phyloP scores from a whole-genome alignment of 2,797 vertebrate species.

The Cynodonichthys magdalenae region DNA sequence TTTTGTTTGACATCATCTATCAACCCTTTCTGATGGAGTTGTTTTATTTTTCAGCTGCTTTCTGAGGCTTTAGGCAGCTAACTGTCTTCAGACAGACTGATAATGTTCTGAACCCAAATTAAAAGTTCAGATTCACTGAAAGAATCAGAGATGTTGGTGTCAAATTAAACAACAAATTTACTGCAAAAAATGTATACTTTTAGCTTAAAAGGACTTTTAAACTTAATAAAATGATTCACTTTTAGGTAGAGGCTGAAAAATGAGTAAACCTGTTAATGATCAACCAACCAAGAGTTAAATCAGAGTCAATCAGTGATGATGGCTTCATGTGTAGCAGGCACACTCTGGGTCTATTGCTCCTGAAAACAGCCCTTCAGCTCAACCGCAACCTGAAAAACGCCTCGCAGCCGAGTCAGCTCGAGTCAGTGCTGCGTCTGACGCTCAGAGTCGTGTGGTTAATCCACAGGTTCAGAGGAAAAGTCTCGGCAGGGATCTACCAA shows the following conservation, averaged over 20 bases:
- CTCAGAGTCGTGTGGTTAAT: slow-evolving; percentile 11
- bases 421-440: slow-evolving; percentile 17
- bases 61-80: too few relatives aligned
- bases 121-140: slow-evolving; percentile 43
- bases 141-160: slow-evolving; percentile 1
- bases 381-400: slow-evolving; percentile 75
- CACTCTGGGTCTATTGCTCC: slow-evolving; percentile 87
- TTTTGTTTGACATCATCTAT: too few relatives aligned
- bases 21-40: too few relatives aligned
- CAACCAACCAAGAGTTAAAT: slow-evolving; percentile 22
- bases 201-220: not conserved
- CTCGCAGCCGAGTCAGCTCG: slow-evolving; percentile 44
- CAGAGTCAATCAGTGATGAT: slow-evolving; percentile 32
- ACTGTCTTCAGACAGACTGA: too few relatives aligned
- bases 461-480: slow-evolving; percentile 7
- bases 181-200: not conserved
- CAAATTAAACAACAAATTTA: not conserved
- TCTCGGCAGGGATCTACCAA: slow-evolving; percentile 9
- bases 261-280: slow-evolving; percentile 11
- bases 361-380: slow-evolving; percentile 86
- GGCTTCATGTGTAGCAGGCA: slow-evolving; percentile 77
- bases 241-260: too few relatives aligned
- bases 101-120: slow-evolving; percentile 5
- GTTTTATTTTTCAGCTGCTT: too few relatives aligned
- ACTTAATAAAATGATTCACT: not conserved